Evolutionary conservation across 2,797 vertebrate species (phyloP).

Genomic region (Poecile montanus): DNA sequence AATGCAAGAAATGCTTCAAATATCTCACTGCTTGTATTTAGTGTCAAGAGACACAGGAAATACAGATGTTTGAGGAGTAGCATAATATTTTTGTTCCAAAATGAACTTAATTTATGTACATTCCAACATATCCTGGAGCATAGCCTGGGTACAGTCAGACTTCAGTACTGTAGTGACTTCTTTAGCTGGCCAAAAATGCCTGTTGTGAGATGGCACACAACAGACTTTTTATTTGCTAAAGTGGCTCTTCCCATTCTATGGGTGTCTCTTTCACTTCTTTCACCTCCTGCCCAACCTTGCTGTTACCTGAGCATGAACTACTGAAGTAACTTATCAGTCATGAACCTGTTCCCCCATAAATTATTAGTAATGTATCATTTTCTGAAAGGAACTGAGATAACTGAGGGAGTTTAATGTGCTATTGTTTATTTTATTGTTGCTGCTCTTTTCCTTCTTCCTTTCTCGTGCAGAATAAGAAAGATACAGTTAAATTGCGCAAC

Average conservation of each 20-base stretch:
- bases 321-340: not conserved
- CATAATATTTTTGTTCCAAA: not conserved
- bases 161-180: not conserved
- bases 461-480: not conserved
- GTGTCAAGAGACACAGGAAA: not conserved
- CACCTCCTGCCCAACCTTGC: not conserved
- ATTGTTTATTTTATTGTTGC: not conserved
- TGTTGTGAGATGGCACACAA: not conserved
- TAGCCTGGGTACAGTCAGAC: not conserved
- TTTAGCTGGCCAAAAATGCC: not conserved
- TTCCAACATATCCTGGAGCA: not conserved
- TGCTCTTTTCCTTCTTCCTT: conserved; percentile 7
- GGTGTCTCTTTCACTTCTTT: not conserved
- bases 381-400: not conserved
- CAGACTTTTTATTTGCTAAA: not conserved
- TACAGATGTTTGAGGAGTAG: not conserved
- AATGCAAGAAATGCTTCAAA: not conserved
- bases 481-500: not conserved
- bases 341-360: not conserved
- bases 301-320: not conserved
- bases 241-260: not conserved
- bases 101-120: not conserved
- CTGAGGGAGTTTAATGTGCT: not conserved
- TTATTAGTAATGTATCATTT: not conserved
- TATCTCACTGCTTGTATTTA: not conserved